Evolutionary conservation across 35 echinoderm and acorn worm species (phyloP).

Genomic region (Stichopus chloronotus): DNA sequence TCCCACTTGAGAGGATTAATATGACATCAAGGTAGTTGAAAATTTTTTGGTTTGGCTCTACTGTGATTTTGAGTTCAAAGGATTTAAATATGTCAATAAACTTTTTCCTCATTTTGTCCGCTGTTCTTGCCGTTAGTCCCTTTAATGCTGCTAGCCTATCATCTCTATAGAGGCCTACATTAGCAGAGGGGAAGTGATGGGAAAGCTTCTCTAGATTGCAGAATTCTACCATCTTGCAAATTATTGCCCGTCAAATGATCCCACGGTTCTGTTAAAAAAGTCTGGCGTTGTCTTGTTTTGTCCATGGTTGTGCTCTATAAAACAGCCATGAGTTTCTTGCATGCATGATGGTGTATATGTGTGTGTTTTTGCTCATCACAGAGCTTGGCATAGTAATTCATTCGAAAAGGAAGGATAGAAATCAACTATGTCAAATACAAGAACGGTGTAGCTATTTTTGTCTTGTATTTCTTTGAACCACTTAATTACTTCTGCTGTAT

Average conservation of each 20-base stretch:
- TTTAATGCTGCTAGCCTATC: constrained; percentile 1
- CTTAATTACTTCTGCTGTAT: too few relatives aligned
- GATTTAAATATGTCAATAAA: constrained; percentile 5
- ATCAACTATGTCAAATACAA: too few relatives aligned
- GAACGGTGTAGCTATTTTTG: too few relatives aligned
- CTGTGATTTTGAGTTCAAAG: background rate
- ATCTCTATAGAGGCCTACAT: constrained; percentile 1
- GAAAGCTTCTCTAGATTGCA: background rate
- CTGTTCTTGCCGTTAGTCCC: constrained; percentile 8
- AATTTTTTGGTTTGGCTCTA: constrained; percentile 19
- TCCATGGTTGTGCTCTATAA: constrained; percentile 3
- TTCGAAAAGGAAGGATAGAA: too few relatives aligned
- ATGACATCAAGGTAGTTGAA: background rate
- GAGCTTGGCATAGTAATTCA: too few relatives aligned
- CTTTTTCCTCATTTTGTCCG: background rate
- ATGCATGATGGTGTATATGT: background rate
- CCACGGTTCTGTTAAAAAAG: background rate
- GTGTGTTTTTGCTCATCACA: too few relatives aligned
- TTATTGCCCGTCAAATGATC: constrained; percentile 9
- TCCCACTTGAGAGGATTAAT: background rate
- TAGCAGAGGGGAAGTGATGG: background rate
- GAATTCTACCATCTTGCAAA: constrained; percentile 10
- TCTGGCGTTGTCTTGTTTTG: background rate
- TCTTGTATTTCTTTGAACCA: too few relatives aligned
- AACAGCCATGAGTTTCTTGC: background rate